Percentiles rank a stretch among this genome's conserved stretches.
Evolutionary conservation across 2,888 invertebrate species (phyloP).

Genomic region (Arenicola marina): DNA sequence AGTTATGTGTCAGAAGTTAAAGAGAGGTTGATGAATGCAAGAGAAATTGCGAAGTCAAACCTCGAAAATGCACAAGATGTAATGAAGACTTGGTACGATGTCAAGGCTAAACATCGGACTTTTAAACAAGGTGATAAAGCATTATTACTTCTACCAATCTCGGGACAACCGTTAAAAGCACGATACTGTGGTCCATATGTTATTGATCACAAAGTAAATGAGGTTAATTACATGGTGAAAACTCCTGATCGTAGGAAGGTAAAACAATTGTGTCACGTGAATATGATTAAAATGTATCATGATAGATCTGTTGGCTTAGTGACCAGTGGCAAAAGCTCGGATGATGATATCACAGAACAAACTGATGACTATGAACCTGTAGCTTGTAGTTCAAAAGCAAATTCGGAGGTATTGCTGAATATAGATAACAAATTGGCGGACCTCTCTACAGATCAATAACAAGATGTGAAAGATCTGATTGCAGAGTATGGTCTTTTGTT

Average conservation of each 20-base stretch:
- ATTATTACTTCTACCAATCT: not conserved
- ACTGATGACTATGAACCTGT: not conserved
- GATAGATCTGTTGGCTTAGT: not conserved
- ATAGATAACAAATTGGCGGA: not conserved
- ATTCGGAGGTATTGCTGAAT: not conserved
- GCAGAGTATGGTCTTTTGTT: not conserved
- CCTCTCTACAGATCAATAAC: not conserved
- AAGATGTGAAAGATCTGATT: not conserved
- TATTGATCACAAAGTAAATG: not conserved
- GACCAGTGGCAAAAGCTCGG: no score
- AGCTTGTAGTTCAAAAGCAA: not conserved
- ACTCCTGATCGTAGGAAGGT: not conserved
- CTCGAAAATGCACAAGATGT: not conserved
- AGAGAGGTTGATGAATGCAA: not conserved
- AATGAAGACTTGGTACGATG: not conserved
- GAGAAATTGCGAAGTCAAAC: conserved; percentile 3
- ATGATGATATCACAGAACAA: not conserved
- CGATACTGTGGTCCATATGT: conserved; percentile 1
- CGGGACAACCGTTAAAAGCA: not conserved
- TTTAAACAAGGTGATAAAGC: conserved; percentile 8
- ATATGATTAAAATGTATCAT: conserved; percentile 9
- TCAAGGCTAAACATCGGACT: not conserved
- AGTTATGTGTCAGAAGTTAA: not conserved
- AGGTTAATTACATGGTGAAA: conserved; percentile 3
- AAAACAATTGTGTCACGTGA: conserved; percentile 4